Conservation (phyloP, 2,888 invertebrate genomes). For the Nymphalis polychloros region DNA sequence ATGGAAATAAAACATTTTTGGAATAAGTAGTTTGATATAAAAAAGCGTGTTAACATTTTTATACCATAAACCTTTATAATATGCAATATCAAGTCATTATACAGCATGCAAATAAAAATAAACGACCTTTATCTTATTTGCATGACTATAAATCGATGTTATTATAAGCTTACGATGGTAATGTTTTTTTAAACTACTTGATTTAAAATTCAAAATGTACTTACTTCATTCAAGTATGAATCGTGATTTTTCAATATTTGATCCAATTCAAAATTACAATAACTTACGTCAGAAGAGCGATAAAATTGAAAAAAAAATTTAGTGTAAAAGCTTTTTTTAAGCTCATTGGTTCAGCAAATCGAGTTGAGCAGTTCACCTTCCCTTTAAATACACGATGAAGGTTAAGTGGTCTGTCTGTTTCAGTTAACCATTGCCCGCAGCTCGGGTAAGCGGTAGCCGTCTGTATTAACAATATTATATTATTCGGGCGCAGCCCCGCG, state of each 20-base stretch:
- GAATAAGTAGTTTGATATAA: too few relatives aligned
- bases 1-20: too few relatives aligned
- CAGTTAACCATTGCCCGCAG: conserved; percentile 67
- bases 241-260: too few relatives aligned
- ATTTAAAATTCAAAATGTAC: neutral
- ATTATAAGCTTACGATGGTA: too few relatives aligned
- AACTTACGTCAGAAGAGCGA: neutral
- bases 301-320: neutral
- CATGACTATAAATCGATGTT: too few relatives aligned
- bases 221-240: neutral
- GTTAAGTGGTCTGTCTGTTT: conserved; percentile 78
- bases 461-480: conserved; percentile 62
- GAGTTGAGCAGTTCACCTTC: conserved; percentile 68
- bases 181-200: too few relatives aligned
- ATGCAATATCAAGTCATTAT: too few relatives aligned
- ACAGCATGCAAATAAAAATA: too few relatives aligned
- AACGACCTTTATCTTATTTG: too few relatives aligned
- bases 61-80: too few relatives aligned
- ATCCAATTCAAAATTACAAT: too few relatives aligned
- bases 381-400: conserved; percentile 70
- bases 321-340: conserved; percentile 33
- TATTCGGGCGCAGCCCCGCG: conserved; percentile 56
- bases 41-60: too few relatives aligned
- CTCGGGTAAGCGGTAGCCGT: conserved; percentile 57
- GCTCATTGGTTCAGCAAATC: conserved; percentile 38